Conservation (phyloP, 2,113 vertebrate genomes). For the Condylura cristata region DNA sequence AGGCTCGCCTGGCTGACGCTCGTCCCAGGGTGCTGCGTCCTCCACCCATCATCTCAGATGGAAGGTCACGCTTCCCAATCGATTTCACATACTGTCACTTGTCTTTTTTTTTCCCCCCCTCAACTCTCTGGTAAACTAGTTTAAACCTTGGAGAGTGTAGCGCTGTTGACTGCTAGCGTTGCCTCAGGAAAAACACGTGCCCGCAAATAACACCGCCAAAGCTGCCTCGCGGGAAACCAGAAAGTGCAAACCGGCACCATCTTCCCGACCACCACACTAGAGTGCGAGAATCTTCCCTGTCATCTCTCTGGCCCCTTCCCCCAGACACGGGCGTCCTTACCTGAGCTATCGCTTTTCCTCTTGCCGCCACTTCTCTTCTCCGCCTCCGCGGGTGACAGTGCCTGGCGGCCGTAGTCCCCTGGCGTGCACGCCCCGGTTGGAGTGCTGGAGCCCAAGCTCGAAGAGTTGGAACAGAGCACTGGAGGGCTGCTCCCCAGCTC, state of each 20-base stretch:
- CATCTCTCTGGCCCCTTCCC: neutral
- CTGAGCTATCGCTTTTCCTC: slow-evolving; percentile 98
- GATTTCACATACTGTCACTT: slow-evolving; percentile 74
- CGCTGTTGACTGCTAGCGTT: neutral
- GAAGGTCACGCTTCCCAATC: slow-evolving; percentile 59
- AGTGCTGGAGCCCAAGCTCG: slow-evolving; percentile 91
- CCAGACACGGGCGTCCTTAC: slow-evolving; percentile 84
- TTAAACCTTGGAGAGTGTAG: slow-evolving; percentile 10
- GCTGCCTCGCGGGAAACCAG: neutral
- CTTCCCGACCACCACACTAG: fast-evolving
- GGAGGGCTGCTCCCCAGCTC: slow-evolving; percentile 93
- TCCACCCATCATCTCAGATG: neutral
- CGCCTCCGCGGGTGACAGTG: slow-evolving; percentile 94
- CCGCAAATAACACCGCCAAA: neutral
- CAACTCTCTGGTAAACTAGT: slow-evolving; percentile 65
- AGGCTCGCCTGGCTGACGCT: neutral
- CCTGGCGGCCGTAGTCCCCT: slow-evolving; percentile 95
- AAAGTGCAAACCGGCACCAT: neutral
- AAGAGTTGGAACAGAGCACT: slow-evolving; percentile 93
- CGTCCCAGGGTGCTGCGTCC: neutral
- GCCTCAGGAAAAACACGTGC: slow-evolving; percentile 47
- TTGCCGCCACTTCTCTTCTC: slow-evolving; percentile 94
- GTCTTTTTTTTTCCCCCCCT: slow-evolving; percentile 60
- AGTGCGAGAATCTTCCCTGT: neutral
- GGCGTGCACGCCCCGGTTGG: slow-evolving; percentile 93